phyloP scores from a whole-genome alignment of 1,140 invertebrate genomes.

The Rhopalosiphum maidis region DNA sequence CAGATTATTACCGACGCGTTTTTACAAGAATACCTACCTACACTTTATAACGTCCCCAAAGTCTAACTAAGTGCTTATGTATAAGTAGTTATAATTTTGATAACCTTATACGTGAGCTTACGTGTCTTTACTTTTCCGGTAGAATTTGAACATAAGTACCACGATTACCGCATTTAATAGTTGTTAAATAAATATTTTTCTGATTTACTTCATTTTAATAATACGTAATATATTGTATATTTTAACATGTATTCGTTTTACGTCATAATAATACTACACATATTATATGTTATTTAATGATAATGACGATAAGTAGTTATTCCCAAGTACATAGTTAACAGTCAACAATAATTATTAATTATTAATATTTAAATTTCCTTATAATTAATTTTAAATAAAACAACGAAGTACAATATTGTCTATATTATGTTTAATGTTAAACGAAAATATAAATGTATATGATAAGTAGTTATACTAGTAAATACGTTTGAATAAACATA shows the following conservation, averaged over 20 bases:
- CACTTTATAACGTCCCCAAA: not conserved
- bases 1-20: not conserved
- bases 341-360: too few species aligned
- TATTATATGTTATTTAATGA: not conserved
- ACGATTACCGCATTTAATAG: not conserved
- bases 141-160: not conserved
- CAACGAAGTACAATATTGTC: not conserved
- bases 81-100: not conserved
- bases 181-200: not conserved
- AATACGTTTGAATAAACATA: not conserved
- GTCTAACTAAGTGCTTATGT: not conserved
- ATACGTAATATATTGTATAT: not conserved
- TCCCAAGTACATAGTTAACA: not conserved
- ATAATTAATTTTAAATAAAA: not conserved
- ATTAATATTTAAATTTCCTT: not conserved
- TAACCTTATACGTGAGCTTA: not conserved
- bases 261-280: not conserved
- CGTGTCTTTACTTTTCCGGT: not conserved
- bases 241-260: not conserved
- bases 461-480: not conserved
- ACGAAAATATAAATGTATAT: not conserved
- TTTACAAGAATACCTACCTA: too few species aligned
- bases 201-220: not conserved
- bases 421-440: not conserved
- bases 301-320: not conserved